Evolutionary conservation across 2,888 invertebrate genomes (phyloP).

Genomic region (Pollenia amentaria): DNA sequence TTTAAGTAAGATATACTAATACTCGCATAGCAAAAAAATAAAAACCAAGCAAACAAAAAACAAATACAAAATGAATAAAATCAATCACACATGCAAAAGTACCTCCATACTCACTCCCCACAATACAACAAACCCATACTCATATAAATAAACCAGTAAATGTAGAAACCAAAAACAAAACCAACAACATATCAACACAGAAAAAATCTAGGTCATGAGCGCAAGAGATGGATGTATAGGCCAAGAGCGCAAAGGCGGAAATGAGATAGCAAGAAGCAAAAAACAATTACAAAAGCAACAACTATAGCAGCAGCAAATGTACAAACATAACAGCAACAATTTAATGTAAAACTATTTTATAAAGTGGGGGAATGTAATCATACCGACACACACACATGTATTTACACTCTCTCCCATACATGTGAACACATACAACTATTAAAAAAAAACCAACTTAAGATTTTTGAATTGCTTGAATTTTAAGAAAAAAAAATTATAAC

Average conservation of each 20-base stretch:
- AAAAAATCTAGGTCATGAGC: constrained; percentile 85
- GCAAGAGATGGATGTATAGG: constrained; percentile 84
- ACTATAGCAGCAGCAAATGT: constrained; percentile 23
- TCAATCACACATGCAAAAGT: not conserved
- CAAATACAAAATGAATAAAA: constrained; percentile 34
- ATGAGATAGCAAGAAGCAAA: constrained; percentile 80
- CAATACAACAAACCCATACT: constrained; percentile 25
- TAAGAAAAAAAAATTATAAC: not conserved
- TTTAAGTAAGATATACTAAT: constrained; percentile 55
- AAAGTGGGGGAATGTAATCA: constrained; percentile 68
- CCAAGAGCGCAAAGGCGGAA: constrained; percentile 81
- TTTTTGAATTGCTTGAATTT: constrained; percentile 30
- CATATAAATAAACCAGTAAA: constrained; percentile 51
- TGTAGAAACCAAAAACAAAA: not conserved
- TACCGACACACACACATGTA: constrained; percentile 12
- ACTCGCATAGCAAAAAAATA: constrained; percentile 8
- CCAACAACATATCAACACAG: constrained; percentile 69
- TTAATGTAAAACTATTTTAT: constrained; percentile 64
- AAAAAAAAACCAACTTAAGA: not conserved
- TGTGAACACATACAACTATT: not conserved
- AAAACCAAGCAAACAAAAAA: constrained; percentile 19
- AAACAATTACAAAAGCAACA: constrained; percentile 43
- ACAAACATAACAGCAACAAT: constrained; percentile 35
- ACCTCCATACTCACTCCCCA: not conserved
- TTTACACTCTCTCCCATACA: not conserved